Percentiles rank a stretch among this genome's conserved stretches.
Conservation (phyloP, 2,113 vertebrate genomes). For the Protobothrops flavoviridis region DNA sequence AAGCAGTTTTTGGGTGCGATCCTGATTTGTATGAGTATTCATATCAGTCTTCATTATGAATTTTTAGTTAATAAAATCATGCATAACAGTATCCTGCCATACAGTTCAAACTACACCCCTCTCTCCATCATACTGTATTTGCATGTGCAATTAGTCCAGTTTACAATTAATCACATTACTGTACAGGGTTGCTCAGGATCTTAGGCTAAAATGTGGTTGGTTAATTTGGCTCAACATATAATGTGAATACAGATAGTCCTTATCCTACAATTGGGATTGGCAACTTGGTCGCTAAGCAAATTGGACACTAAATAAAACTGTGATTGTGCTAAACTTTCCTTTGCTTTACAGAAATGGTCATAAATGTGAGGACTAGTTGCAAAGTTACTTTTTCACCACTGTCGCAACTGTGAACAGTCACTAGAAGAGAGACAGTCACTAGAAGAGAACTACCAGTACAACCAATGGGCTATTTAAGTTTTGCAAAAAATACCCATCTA, state of each 20-base stretch:
- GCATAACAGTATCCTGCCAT: not conserved
- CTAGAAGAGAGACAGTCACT: not conserved
- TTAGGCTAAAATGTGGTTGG: not conserved
- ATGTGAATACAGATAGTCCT: not conserved
- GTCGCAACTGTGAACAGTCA: not conserved
- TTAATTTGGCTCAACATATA: not conserved
- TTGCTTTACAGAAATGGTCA: not conserved
- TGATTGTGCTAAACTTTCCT: not conserved
- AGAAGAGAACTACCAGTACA: not conserved
- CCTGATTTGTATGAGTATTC: not conserved
- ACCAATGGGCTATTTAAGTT: not conserved
- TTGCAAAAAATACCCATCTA: not conserved
- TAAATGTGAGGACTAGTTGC: not conserved
- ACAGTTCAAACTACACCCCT: not conserved
- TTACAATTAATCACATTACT: not conserved
- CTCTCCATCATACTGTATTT: not conserved
- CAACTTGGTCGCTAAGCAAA: not conserved
- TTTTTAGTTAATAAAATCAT: not conserved
- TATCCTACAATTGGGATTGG: not conserved
- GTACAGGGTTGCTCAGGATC: not conserved
- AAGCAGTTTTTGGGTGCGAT: not conserved
- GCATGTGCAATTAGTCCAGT: not conserved
- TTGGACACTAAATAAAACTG: not conserved
- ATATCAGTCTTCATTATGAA: not conserved
- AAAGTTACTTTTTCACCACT: not conserved